Base-by-base conservation (phyloP, 1,140 invertebrate genomes). In the Drosophila kurseongensis region DNA sequence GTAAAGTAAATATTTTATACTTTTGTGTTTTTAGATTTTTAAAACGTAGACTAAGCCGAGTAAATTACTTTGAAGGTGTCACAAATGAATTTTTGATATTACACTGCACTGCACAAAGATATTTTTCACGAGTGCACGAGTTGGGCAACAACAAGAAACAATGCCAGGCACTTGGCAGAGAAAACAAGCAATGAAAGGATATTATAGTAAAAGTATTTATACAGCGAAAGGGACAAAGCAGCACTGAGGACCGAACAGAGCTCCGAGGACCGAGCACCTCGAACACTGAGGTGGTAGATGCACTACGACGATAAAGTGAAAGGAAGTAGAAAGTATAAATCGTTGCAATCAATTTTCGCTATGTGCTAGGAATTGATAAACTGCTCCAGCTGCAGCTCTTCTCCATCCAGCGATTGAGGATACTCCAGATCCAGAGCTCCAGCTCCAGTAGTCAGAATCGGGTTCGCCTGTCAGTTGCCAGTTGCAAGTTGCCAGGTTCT, bases 291-390 rank as follows among this genome's bases (percentile, higher is more conserved):
- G 59, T 65, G 45, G 51, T 66, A 66, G 67, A 80, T 83, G 80
- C 71, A 83, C 56, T 69, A 52, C 61, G 75, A 59, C 78, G 81
- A 90, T 90, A 89, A 89, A 89, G 84, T 89, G 84, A 89, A 89
- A 89, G 84, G 84, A 89, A 90, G 84, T 89, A 89, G 84, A 89
- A 89, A 89, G 84, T 89, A 89, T 89, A 89, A 89, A 89, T 89
- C 84, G 84, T 89, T 84, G 84, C 84, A 84, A 89, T 89, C 84
- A 89, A 89, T 89, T 89, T 89, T 89, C 88, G 80, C 83, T 90
- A 84, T 90, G 85, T 84, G 83, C 66, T 77, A 80, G 67, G 83
- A 89, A 88, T 88, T 88, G 84, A 88, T 88, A 88, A 89, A 88
- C 85, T 84, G 84, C 84, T 67, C 59, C 60, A 62, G 83, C 47